phyloP scores from a whole-genome alignment of 2,113 vertebrate species.

The Bambusicola thoracicus region DNA sequence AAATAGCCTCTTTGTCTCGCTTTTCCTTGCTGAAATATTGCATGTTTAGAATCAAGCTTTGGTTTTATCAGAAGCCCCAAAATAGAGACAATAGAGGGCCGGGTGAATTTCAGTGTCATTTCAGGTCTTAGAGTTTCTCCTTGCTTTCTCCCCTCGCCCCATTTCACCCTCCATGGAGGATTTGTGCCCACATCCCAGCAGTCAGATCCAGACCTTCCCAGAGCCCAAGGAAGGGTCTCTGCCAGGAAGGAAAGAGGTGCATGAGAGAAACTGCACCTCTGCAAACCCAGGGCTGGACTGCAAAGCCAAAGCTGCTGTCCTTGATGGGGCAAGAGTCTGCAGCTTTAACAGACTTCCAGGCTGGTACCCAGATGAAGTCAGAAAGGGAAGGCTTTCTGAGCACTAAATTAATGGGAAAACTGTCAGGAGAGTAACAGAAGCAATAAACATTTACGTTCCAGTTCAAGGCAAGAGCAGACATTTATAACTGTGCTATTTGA shows the following conservation, averaged over 20 bases:
- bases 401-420: neutral
- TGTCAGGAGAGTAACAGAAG: conserved; percentile 1
- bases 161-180: accelerated
- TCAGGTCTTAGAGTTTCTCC: neutral
- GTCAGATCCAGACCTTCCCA: neutral
- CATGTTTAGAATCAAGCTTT: neutral
- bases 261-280: neutral
- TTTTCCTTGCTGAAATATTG: conserved; percentile 49
- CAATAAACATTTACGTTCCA: conserved; percentile 39
- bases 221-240: neutral
- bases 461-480: conserved; percentile 3
- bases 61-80: conserved; percentile 47
- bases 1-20: conserved; percentile 71
- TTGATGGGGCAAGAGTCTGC: neutral
- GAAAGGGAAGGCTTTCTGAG: neutral
- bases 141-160: neutral
- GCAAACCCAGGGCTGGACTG: neutral
- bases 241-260: neutral
- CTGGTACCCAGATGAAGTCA: conserved; percentile 9
- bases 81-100: conserved; percentile 58
- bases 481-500: neutral
- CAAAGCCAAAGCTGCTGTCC: neutral
- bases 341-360: neutral
- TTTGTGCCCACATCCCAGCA: neutral
- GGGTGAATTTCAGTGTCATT: neutral